Base-by-base conservation (phyloP, 2,113 vertebrate species). In the Epinephelus cyanopodus region DNA sequence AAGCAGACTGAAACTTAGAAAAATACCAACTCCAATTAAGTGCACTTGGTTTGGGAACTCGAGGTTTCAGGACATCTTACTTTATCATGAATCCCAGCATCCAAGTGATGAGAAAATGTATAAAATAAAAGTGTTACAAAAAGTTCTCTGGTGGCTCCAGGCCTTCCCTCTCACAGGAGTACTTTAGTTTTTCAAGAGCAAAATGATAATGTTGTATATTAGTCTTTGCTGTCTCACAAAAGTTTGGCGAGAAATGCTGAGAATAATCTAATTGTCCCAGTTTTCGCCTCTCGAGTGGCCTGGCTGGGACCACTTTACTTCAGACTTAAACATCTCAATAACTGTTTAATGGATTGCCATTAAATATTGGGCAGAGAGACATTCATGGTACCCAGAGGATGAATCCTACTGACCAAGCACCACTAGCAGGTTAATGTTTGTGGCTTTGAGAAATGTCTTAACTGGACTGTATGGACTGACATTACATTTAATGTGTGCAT, bases 11-110 rank as follows among this genome's bases (percentile, higher is more conserved):
- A 63, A 66, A 67, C 75, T 27, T 7, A 27, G 15, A 53, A 42
- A 53, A 71, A 63, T 56, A 65, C 19, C 42, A 63, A 56, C 23
- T 64, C 33, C 65, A 29, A 61, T 78, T 64, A 60, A 13, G 77
- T 52, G 6, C 9, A 23, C 33, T 73, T 13, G 6, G 17, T 79
- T 56, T 57, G 29, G n/a, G 14, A 65, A 71, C 13, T 21, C 9
- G 18, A n/a, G 12, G 27, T 67, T 77, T 71, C 23, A 60, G n/a
- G 21, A 63, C 6, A 53, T 37, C 12, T 18, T 21, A 18, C 6
- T 47, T 47, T 1, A 68, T 50, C 12, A 50, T 65, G 14, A 70
- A 67, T 19, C n/a, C 21, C 42, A 63, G 25, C n/a, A 29, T 21
- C 11, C 48, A 7, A 27, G 29, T 19, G 42, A 48, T 64, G 52